phyloP scores from a whole-genome alignment of 2,888 invertebrate species.

The Drosophila basisetae region DNA sequence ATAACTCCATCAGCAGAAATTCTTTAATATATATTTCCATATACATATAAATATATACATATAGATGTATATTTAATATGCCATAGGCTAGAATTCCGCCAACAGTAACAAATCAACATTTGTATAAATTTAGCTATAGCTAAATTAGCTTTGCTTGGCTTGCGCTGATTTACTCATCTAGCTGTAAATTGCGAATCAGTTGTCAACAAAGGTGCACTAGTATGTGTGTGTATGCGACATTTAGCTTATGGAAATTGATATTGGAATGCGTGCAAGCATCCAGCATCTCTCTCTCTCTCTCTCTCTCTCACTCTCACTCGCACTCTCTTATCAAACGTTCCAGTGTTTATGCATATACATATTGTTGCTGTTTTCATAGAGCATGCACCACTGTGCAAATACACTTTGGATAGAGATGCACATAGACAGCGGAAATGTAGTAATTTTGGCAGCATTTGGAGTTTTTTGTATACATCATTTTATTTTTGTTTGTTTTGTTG shows the following conservation, averaged over 20 bases:
- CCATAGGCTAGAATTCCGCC: background rate
- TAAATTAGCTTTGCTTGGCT: background rate
- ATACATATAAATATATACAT: background rate
- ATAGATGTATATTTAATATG: background rate
- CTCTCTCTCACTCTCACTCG: background rate
- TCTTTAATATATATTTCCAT: background rate
- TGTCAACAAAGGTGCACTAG: conserved; percentile 18
- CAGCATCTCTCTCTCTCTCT: background rate
- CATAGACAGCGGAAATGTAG: conserved; percentile 19
- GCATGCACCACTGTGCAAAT: conserved; percentile 38
- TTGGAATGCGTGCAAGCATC: conserved; percentile 12
- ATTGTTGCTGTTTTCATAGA: background rate
- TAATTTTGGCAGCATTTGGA: conserved; percentile 54
- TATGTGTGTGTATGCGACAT: conserved; percentile 24
- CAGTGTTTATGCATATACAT: background rate
- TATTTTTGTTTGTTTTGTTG: conserved; percentile 18
- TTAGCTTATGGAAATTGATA: conserved; percentile 27
- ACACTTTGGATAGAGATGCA: conserved; percentile 21
- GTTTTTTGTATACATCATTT: conserved; percentile 27
- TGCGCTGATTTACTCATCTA: conserved; percentile 14
- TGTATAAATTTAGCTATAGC: conserved; percentile 1
- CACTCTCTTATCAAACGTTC: conserved; percentile 28
- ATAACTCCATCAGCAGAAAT: background rate
- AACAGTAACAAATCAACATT: background rate
- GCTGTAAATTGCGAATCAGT: conserved; percentile 34